Conservation (phyloP, 2,888 invertebrate species). For the Melipona beecheii region DNA sequence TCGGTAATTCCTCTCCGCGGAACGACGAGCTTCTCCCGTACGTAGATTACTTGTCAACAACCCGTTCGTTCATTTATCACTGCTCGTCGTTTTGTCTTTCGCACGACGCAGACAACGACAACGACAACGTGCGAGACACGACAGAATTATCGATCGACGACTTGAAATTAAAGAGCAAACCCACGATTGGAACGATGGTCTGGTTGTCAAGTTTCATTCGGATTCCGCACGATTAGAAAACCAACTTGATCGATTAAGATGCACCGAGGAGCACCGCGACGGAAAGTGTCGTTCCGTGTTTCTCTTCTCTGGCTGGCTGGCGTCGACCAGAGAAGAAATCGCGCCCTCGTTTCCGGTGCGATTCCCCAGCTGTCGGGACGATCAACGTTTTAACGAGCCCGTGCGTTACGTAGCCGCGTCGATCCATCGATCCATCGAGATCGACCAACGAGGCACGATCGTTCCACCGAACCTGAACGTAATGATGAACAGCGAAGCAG, state of each 20-base stretch:
- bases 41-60: neutral
- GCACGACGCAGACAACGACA: too few relatives aligned
- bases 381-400: constrained; percentile 3
- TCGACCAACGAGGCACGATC: neutral
- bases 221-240: constrained; percentile 17
- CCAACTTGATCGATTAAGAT: constrained; percentile 26
- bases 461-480: neutral
- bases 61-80: constrained; percentile 1
- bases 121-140: neutral
- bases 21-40: neutral
- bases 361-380: neutral
- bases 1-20: neutral
- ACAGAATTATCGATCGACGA: neutral
- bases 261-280: neutral
- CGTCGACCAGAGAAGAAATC: neutral
- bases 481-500: neutral
- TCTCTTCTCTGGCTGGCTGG: neutral
- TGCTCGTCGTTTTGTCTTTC: too few relatives aligned
- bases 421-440: too few relatives aligned
- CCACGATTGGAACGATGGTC: neutral
- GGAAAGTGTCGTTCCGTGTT: constrained; percentile 22
- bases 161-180: neutral
- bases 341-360: neutral
- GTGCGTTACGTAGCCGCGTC: neutral
- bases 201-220: too few relatives aligned